phyloP scores from a whole-genome alignment of 2,113 vertebrate species.

The Triplophysa tibetana region DNA sequence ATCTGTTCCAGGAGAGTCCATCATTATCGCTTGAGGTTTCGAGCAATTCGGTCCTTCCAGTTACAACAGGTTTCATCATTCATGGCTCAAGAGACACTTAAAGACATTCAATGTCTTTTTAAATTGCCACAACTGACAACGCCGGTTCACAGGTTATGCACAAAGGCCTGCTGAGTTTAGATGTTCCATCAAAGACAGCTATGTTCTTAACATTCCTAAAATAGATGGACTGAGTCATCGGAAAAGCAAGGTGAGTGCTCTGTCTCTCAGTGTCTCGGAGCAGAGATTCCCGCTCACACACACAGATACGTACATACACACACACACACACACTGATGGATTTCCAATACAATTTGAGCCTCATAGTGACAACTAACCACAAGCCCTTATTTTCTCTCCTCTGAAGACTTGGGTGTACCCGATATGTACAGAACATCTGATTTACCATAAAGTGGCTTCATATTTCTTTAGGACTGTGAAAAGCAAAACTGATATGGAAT shows the following conservation, averaged over 20 bases:
- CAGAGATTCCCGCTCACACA: background rate
- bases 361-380: slow-evolving; percentile 54
- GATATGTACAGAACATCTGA: slow-evolving; percentile 42
- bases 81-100: background rate
- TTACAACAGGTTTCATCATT: slow-evolving; percentile 15
- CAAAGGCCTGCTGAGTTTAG: slow-evolving; percentile 57
- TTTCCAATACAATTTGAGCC: slow-evolving; percentile 56
- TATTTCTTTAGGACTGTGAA: slow-evolving; percentile 16
- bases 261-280: slow-evolving; percentile 45
- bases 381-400: slow-evolving; percentile 33
- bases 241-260: slow-evolving; percentile 52
- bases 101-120: background rate
- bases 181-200: slow-evolving; percentile 59
- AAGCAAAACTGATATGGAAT: too few species aligned
- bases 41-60: background rate
- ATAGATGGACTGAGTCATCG: slow-evolving; percentile 64
- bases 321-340: slow-evolving; percentile 35
- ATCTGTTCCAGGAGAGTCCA: background rate
- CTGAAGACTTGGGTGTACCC: slow-evolving; percentile 11
- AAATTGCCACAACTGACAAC: slow-evolving; percentile 14
- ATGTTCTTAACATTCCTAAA: slow-evolving; percentile 52
- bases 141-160: slow-evolving; percentile 47
- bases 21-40: background rate
- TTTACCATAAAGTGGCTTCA: background rate
- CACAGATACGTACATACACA: slow-evolving; percentile 3